Evolutionary conservation across 1,140 invertebrate genomes (phyloP).

Genomic region (Sarcophaga bullata): DNA sequence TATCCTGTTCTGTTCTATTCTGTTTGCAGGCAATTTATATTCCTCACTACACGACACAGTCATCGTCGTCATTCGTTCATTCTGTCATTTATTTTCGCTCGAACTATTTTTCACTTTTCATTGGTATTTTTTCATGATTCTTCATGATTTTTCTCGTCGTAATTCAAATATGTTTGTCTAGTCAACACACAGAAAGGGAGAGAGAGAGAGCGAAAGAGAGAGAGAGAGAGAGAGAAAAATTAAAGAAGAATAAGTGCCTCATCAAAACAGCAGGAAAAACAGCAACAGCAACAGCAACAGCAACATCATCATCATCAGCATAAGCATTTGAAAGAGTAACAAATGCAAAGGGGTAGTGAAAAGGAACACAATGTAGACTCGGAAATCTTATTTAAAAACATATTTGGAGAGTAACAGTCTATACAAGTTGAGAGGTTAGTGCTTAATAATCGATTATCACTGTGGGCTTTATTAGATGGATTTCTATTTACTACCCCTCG

Average conservation of each 20-base stretch:
- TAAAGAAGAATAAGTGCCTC: not conserved
- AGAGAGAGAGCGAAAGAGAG: too few relatives aligned
- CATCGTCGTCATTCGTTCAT: not conserved
- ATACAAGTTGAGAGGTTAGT: too few relatives aligned
- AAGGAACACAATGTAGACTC: too few relatives aligned
- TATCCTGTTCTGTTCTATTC: conserved; percentile 20
- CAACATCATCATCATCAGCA: not conserved
- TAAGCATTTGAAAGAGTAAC: not conserved
- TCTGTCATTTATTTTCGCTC: conserved; percentile 33
- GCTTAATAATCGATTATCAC: too few relatives aligned
- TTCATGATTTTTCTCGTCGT: too few relatives aligned
- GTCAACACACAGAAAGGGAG: not conserved
- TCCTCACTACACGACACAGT: conserved; percentile 18
- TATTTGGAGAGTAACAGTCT: too few relatives aligned
- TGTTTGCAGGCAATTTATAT: conserved; percentile 36
- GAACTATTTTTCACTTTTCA: conserved; percentile 34
- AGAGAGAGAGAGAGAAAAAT: too few relatives aligned
- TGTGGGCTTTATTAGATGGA: too few relatives aligned
- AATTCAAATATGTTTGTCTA: conserved; percentile 33
- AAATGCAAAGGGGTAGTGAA: conserved; percentile 7
- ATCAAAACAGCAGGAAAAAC: not conserved
- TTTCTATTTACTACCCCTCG: too few relatives aligned
- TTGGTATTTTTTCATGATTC: too few relatives aligned
- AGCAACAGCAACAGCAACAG: not conserved
- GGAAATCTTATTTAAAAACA: too few relatives aligned